Percentiles rank a stretch among this genome's conserved stretches.
Conservation (phyloP, 2,888 invertebrate species). For the Sinohyriopsis cumingii region DNA sequence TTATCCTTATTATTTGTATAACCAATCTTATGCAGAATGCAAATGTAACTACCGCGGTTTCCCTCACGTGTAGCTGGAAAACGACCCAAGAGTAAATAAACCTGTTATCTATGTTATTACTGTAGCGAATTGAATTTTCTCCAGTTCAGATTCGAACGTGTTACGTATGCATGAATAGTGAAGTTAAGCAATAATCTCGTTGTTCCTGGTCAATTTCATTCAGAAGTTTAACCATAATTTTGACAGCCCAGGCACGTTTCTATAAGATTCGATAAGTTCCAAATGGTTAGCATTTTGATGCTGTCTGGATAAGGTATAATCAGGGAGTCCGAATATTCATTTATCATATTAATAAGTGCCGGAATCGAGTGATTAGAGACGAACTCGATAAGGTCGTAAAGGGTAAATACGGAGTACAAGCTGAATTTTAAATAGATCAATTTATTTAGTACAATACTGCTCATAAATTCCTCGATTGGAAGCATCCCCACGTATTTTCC, state of each 20-base stretch:
- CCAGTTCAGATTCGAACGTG: not conserved
- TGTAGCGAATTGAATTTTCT: not conserved
- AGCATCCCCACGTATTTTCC: no score
- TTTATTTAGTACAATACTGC: no score
- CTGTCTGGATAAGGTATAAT: conserved; percentile 28
- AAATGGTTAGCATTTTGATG: not conserved
- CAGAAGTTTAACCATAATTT: not conserved
- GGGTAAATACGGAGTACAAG: no score
- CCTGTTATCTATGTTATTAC: not conserved
- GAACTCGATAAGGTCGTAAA: conserved; percentile 23
- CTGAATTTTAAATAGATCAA: no score
- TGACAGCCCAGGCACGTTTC: no score
- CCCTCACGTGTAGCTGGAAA: no score
- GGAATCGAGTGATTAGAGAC: conserved; percentile 34
- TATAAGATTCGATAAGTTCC: no score
- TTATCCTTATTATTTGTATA: no score
- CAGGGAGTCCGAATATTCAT: conserved; percentile 32
- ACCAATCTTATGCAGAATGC: no score
- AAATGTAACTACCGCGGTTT: no score
- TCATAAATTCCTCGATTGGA: no score
- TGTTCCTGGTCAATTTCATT: not conserved
- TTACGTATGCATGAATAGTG: not conserved
- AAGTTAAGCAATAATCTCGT: not conserved
- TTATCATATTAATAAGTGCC: conserved; percentile 26
- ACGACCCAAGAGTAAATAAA: no score